Conservation (phyloP, 1,140 invertebrate species). For the Brachionus paranguensis region DNA sequence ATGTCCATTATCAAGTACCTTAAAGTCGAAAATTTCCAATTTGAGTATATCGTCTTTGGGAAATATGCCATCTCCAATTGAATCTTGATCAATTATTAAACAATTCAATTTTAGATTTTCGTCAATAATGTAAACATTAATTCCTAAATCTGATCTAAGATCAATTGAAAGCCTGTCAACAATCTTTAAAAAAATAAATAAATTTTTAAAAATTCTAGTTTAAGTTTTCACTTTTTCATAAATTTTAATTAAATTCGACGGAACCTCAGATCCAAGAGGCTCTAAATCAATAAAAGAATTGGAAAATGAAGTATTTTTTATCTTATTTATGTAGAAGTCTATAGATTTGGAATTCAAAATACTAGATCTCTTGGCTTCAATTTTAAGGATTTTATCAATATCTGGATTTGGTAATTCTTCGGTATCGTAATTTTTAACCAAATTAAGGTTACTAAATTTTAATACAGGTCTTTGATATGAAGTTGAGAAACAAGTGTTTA, state of each 20-base stretch:
- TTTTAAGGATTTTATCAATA: background rate
- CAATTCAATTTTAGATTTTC: background rate
- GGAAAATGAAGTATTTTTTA: background rate
- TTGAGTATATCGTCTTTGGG: background rate
- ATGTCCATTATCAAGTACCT: background rate
- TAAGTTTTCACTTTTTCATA: background rate
- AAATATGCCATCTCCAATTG: background rate
- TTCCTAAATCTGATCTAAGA: background rate
- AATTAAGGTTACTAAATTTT: background rate
- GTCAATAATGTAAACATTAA: background rate
- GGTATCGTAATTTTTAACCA: background rate
- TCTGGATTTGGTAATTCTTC: background rate
- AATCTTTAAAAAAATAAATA: slow-evolving; percentile 1
- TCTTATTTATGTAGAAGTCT: background rate
- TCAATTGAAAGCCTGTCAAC: background rate
- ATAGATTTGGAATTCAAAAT: background rate
- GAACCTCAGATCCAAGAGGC: background rate
- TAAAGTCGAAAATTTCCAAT: background rate
- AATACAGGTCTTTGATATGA: background rate
- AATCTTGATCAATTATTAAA: background rate
- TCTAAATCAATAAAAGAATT: background rate
- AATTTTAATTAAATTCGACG: background rate
- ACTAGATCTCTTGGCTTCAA: background rate
- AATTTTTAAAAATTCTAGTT: background rate
- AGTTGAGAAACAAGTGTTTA: background rate